Conservation (phyloP, 2,888 invertebrate genomes). For the Anthrax anthrax region DNA sequence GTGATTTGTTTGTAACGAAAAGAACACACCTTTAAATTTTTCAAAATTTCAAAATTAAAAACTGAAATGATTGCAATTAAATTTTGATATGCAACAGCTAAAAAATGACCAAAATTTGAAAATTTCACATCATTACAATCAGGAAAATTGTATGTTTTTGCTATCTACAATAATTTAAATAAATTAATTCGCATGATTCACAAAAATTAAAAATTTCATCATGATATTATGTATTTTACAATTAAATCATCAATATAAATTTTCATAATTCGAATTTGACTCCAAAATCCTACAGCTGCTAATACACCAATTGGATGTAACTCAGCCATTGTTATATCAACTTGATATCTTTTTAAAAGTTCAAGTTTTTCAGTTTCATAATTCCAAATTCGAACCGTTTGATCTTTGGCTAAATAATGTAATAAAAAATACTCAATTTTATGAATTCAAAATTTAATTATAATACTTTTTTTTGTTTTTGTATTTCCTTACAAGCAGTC, state of each 20-base stretch:
- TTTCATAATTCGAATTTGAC: constrained; percentile 76
- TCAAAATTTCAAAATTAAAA: constrained; percentile 58
- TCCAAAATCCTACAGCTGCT: constrained; percentile 77
- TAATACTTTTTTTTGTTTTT: constrained; percentile 41
- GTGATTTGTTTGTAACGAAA: too few relatives aligned
- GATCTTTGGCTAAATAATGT: constrained; percentile 45
- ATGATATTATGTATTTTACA: constrained; percentile 17
- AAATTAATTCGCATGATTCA: not conserved
- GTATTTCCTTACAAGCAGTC: constrained; percentile 41
- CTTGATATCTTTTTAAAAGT: constrained; percentile 65
- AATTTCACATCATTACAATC: constrained; percentile 67
- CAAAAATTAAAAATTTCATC: constrained; percentile 11
- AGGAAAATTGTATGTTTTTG: constrained; percentile 38
- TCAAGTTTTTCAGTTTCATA: constrained; percentile 71
- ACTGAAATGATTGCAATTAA: constrained; percentile 76
- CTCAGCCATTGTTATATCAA: constrained; percentile 54
- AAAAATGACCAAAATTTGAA: constrained; percentile 76
- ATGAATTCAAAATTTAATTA: constrained; percentile 53
- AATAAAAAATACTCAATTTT: constrained; percentile 39
- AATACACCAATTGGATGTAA: constrained; percentile 70
- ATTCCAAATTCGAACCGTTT: constrained; percentile 83
- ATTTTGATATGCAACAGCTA: constrained; percentile 77
- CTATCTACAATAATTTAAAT: constrained; percentile 18
- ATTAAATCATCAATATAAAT: constrained; percentile 77
- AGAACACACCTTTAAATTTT: constrained; percentile 21